Conservation (phyloP, 2,113 vertebrate genomes). For the Illadopsis cleaveri region DNA sequence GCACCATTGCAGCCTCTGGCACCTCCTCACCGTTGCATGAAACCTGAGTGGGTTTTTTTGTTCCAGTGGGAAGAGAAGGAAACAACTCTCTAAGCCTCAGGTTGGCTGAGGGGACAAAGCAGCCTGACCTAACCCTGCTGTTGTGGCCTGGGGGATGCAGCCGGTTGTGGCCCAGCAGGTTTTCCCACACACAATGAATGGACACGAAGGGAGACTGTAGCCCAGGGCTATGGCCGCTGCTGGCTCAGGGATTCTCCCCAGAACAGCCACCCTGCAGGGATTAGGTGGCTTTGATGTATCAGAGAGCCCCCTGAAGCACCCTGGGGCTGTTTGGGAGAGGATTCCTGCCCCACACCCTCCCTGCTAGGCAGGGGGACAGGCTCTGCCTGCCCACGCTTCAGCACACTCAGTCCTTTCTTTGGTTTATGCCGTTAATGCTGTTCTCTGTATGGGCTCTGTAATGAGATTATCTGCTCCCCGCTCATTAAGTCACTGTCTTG, state of each 20-base stretch:
- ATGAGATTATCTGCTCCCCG: slow-evolving; percentile 47
- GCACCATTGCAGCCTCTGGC: background rate
- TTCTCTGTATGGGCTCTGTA: slow-evolving; percentile 22
- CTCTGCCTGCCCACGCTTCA: background rate
- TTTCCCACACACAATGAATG: background rate
- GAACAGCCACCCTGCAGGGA: background rate
- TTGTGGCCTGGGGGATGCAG: background rate
- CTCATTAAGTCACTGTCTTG: slow-evolving; percentile 39
- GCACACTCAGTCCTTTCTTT: background rate
- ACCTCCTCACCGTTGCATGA: background rate
- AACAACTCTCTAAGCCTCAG: background rate
- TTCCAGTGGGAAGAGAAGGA: background rate
- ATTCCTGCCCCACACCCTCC: background rate
- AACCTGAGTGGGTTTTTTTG: background rate
- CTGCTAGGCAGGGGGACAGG: background rate
- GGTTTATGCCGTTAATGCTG: slow-evolving; percentile 17
- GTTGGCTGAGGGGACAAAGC: background rate
- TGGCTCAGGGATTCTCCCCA: background rate
- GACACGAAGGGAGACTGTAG: background rate
- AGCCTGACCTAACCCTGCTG: background rate
- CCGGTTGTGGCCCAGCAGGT: background rate
- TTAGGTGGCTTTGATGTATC: background rate
- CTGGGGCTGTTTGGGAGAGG: background rate
- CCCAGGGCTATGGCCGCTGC: background rate
- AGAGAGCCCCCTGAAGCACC: background rate